Evolutionary conservation across 2,113 vertebrate genomes (phyloP), one percentile per base, ranked within the genome.

Genomic region (Heterocephalus glaber): DNA sequence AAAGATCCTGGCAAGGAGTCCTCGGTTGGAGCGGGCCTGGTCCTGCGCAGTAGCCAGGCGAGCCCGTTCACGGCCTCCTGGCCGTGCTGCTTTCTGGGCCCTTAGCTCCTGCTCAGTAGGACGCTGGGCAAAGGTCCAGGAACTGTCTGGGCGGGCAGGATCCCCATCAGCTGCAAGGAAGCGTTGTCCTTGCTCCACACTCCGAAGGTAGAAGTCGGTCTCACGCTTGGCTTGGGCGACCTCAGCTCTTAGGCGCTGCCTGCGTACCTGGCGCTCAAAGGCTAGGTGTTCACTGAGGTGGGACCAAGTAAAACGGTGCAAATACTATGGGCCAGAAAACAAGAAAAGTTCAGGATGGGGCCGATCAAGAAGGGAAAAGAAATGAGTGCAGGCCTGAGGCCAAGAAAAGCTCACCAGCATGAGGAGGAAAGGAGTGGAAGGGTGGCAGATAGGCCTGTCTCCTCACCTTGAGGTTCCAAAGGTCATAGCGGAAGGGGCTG

Each of bases 281-380:
- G 99, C 99, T 88, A 99, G 97, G 2, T 99, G 98, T 95, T 99
- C 99, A 0, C 98, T 99, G 93, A 99, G 98, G 93, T 99, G 99
- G 66, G 98, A 99, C 99, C 99, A 99, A 68, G 99, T 99, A 97
- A 99, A 99, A 76, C 99, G 98, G 98, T 99, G 99, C 94, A 99
- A 97, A 95, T 99, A 99, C 99, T 99, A 97, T 7, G n/a, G 60
- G 41, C 16, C 89, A 19, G 14, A 86, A 95, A 33, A 89, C 10
- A 96, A 66, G 33, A 61, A 54, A 88, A 93, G 6, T 19, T 38
- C 20, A 77, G 20, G 13, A 41, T 20, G 22, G 44, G 38, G 5
- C 3, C 44, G 20, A 26, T 12, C 33, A 80, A 19, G 26, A 19
- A 24, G 4, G 54, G 9, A 70, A 8, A 80, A 7, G n/a, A 22